Conservation (phyloP, 2,113 vertebrate species). For the Rhegmatorhina hoffmannsi region DNA sequence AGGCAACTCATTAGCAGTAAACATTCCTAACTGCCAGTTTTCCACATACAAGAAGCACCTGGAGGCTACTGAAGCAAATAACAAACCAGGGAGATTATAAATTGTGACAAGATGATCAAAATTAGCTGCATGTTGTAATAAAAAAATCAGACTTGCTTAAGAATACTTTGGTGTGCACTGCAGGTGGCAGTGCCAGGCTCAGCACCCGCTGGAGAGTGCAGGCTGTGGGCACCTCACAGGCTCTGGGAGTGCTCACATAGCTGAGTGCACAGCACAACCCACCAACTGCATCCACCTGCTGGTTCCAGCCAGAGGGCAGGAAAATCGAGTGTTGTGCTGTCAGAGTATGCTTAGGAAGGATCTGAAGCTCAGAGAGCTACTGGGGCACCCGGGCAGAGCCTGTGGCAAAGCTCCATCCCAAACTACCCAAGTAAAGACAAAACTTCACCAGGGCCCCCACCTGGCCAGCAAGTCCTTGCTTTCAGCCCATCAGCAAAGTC, state of each 20-base stretch:
- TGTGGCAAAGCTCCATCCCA: background rate
- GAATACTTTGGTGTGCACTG: background rate
- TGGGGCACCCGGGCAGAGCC: background rate
- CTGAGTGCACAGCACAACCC: background rate
- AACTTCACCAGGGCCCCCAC: background rate
- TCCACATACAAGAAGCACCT: background rate
- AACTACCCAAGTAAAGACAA: background rate
- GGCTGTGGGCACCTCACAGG: background rate
- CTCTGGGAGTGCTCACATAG: background rate
- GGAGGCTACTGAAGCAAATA: background rate
- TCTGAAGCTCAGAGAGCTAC: background rate
- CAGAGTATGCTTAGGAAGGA: background rate
- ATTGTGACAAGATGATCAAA: background rate
- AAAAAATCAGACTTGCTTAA: background rate
- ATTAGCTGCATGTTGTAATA: background rate
- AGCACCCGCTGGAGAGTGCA: background rate
- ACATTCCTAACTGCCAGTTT: slow-evolving; percentile 21
- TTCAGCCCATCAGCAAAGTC: background rate
- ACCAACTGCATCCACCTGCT: background rate
- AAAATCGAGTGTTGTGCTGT: background rate
- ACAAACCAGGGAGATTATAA: background rate
- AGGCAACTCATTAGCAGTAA: slow-evolving; percentile 46
- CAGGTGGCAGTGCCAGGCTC: background rate
- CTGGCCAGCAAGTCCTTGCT: background rate
- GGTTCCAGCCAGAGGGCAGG: background rate